Percentiles rank a stretch among this genome's conserved stretches.
phyloP scores from a whole-genome alignment of 2,113 vertebrate species.

The rat (Rattus norvegicus) region DNA sequence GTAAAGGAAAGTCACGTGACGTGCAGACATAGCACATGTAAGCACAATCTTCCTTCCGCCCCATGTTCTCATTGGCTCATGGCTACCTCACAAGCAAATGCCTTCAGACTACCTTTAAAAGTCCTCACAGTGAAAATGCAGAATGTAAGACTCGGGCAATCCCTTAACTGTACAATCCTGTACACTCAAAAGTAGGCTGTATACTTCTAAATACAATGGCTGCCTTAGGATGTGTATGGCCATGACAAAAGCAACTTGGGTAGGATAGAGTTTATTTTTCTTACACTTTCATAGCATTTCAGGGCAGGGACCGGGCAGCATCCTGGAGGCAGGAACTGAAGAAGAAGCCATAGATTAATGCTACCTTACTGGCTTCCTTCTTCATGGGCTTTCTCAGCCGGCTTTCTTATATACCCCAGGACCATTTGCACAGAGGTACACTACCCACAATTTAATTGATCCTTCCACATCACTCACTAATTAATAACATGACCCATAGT shows the following conservation, averaged over 20 bases:
- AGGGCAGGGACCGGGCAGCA: background rate
- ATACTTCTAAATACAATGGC: background rate
- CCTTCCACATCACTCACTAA: background rate
- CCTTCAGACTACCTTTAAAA: background rate
- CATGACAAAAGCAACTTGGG: background rate
- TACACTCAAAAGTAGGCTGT: background rate
- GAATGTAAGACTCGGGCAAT: background rate
- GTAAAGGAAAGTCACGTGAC: background rate
- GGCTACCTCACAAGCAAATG: background rate
- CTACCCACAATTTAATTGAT: background rate
- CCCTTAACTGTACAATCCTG: background rate
- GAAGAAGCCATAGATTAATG: background rate
- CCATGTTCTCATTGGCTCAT: background rate
- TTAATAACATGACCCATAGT: background rate
- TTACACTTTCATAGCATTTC: background rate
- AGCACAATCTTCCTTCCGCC: no score
- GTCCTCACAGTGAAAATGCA: background rate
- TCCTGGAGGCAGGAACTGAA: background rate
- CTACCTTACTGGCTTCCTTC: background rate
- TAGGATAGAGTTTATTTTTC: background rate
- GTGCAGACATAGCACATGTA: no score
- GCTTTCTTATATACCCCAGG: background rate
- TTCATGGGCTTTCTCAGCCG: background rate
- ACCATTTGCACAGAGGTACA: background rate
- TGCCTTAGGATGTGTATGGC: background rate